Base-by-base conservation (phyloP, 1,140 invertebrate species). In the Cardiocondyla obscurior region DNA sequence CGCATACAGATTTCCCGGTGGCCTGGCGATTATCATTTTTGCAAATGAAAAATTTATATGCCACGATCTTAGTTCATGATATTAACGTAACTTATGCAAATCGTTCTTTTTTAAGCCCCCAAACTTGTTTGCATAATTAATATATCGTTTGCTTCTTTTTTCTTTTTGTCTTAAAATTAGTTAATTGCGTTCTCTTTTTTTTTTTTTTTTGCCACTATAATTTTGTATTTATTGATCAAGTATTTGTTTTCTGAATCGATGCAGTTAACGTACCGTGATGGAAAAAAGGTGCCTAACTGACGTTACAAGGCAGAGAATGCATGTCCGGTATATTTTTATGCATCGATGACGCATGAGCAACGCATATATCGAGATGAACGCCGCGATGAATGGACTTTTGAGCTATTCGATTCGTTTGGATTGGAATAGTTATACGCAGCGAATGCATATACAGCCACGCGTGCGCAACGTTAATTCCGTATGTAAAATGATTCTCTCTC, bases 381-480 rank as follows among this genome's bases (percentile, higher is more conserved):
- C 44, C 8, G 62, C 62, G 62, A 79, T 79, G 62, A 79, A 79
- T 79, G 74, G 46, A 79, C 74, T 79, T 79, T 69, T 46, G 74
- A 69, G 74, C 62, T 53, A 79, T 79, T 67, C 60, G 74, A 77
- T 77, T 77, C 74, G 74, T 79, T 79, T 79, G 33, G 62, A 79
- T 79, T 79, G 74, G 62, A 67, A 79, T 79, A 79, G 74, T 79
- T 79, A 79, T 79, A 79, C 46, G 44, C 74, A 46, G 33, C 74
- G 46, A 67, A 39, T 67, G 60, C 60, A 67, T 53, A 53, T 42
- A 79, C 39, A 30, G 74, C 46, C 33, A 77, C 64, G 74, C 62
- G 74, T 79, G 74, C 74, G 74, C 74, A 79, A 67, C 60, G 74
- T 79, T 79, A 79, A 79, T 79, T 79, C 62, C 33, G 62, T 69